Percentiles rank a stretch among this genome's conserved stretches.
Conservation (phyloP, 1,140 invertebrate genomes). For the Eriosoma lanigerum region DNA sequence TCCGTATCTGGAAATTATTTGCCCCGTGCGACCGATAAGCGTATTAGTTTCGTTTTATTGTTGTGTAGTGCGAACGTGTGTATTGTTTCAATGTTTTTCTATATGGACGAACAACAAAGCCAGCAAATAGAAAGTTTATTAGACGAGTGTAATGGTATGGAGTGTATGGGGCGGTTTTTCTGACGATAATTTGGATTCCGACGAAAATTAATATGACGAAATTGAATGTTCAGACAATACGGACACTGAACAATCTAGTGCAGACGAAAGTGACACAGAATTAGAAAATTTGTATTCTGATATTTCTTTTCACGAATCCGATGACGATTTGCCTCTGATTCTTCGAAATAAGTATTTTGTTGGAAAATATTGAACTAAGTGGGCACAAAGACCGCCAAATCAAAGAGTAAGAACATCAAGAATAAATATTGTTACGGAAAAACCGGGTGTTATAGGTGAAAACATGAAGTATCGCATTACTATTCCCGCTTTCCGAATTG, state of each 20-base stretch:
- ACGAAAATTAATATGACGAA: background rate
- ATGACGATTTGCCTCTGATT: too few relatives aligned
- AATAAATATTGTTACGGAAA: background rate
- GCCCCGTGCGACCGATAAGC: too few relatives aligned
- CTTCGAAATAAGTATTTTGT: too few relatives aligned
- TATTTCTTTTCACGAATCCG: background rate
- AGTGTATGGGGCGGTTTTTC: constrained; percentile 3
- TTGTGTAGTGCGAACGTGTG: too few relatives aligned
- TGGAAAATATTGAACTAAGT: too few relatives aligned
- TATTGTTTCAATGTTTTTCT: too few relatives aligned
- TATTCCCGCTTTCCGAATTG: constrained; percentile 11
- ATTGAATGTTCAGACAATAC: constrained; percentile 14
- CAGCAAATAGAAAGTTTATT: too few relatives aligned
- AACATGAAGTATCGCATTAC: background rate
- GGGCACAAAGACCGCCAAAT: too few relatives aligned
- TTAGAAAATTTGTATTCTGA: constrained; percentile 11
- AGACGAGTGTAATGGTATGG: too few relatives aligned
- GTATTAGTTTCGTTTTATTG: too few relatives aligned
- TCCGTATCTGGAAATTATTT: too few relatives aligned
- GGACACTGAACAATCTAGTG: constrained; percentile 1
- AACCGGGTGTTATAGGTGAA: background rate
- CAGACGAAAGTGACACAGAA: background rate
- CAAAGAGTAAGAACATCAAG: too few relatives aligned
- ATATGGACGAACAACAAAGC: background rate
- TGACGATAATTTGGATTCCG: constrained; percentile 2